These are phyloP conservation scores for Drosophila quinaria DNA, from an alignment of 2,888 invertebrate genomes.

Conservation along the genomic window DNA sequence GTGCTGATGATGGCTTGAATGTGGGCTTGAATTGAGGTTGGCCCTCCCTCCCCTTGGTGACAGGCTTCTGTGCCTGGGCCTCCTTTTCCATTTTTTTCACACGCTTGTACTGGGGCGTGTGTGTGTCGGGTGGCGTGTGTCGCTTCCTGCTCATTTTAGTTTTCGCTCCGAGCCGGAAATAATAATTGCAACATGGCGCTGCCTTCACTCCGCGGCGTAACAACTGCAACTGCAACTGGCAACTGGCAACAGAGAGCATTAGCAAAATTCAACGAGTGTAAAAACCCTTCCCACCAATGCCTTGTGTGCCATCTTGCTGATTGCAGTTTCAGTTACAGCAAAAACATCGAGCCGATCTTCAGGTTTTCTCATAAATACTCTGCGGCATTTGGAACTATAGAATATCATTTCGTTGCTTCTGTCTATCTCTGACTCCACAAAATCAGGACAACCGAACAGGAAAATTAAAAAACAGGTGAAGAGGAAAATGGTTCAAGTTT, in stretches of 20 bases:
- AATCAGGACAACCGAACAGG: too few species aligned
- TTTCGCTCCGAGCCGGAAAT: conserved; percentile 77
- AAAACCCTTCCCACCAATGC: conserved; percentile 17
- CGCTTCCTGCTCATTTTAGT: conserved; percentile 78
- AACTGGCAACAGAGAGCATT: conserved; percentile 49
- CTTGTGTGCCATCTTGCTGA: conserved; percentile 4
- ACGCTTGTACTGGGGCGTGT: conserved; percentile 51
- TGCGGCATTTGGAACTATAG: neutral
- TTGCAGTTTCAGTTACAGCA: conserved; percentile 11
- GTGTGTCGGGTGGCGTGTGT: conserved; percentile 53
- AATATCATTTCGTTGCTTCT: neutral
- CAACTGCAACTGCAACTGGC: conserved; percentile 25
- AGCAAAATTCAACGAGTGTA: conserved; percentile 54
- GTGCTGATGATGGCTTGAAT: conserved; percentile 46
- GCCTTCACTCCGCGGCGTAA: conserved; percentile 43
- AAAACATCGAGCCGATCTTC: conserved; percentile 3
- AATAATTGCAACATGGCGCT: conserved; percentile 78
- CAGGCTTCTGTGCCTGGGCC: conserved; percentile 13
- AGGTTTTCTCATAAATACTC: neutral
- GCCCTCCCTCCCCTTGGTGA: conserved; percentile 10
- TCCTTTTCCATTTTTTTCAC: conserved; percentile 49
- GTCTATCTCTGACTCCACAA: neutral
- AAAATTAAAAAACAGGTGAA: neutral
- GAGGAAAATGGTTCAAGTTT: too few species aligned
- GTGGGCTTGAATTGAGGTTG: conserved; percentile 45